Evolutionary conservation across 2,797 vertebrate species (phyloP).

Genomic region (Helostoma temminkii): DNA sequence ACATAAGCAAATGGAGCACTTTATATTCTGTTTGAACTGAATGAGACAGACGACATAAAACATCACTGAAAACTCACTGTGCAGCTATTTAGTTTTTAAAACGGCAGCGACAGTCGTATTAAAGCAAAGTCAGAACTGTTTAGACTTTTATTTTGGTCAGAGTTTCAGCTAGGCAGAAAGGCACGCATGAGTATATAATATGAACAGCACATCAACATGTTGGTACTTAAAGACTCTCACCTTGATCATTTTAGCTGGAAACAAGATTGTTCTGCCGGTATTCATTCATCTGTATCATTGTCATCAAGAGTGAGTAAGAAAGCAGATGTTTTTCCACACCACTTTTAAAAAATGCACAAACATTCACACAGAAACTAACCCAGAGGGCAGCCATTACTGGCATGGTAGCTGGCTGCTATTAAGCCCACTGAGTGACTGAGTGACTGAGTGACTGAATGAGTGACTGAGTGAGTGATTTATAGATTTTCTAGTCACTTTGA

Average conservation of each 20-base stretch:
- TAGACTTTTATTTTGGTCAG: no score
- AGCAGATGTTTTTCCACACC: conserved; percentile 55
- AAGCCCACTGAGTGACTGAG: background rate
- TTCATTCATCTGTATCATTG: conserved; percentile 25
- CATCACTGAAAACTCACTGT: no score
- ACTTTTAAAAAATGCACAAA: conserved; percentile 19
- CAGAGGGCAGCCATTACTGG: conserved; percentile 47
- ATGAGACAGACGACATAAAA: no score
- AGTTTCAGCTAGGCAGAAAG: no score
- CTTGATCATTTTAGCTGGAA: background rate
- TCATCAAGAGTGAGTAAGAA: conserved; percentile 35
- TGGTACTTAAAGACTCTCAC: background rate
- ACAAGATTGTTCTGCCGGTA: conserved; percentile 16
- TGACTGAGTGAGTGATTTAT: conserved; percentile 1
- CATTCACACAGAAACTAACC: conserved; percentile 12
- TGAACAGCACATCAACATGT: no score
- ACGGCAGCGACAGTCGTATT: no score
- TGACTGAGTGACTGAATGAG: conserved; percentile 9
- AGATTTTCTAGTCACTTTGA: conserved; percentile 22
- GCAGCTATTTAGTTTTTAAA: no score
- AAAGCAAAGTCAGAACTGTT: no score
- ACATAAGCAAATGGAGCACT: no score
- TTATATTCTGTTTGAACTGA: no score
- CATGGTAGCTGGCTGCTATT: conserved; percentile 37
- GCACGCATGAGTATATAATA: no score